Conservation (phyloP, 2,113 vertebrate species). For the Archocentrus centrarchus region DNA sequence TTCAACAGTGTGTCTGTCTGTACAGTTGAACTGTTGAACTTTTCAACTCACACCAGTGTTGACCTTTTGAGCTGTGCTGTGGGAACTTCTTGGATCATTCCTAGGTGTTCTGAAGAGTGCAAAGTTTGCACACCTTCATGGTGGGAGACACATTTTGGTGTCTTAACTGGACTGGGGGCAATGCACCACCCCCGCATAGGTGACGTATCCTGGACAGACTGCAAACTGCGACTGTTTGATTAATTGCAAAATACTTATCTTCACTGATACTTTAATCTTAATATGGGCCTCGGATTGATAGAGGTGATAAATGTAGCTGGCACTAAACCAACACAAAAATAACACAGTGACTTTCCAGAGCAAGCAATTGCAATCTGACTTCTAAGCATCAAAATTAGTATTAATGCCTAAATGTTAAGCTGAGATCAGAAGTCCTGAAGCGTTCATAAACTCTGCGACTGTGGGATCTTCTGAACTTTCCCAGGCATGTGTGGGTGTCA, state of each 20-base stretch:
- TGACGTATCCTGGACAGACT: conserved; percentile 2
- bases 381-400: neutral
- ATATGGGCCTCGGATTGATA: neutral
- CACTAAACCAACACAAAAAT: neutral
- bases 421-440: neutral
- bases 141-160: conserved; percentile 6
- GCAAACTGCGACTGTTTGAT: neutral
- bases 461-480: conserved; percentile 49
- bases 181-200: neutral
- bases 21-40: conserved; percentile 31
- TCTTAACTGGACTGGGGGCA: neutral
- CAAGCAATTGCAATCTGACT: neutral
- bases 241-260: neutral
- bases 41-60: neutral
- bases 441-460: conserved; percentile 40
- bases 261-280: neutral
- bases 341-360: neutral
- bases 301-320: neutral
- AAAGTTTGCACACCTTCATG: conserved; percentile 46
- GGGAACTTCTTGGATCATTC: conserved; percentile 45
- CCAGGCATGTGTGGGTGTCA: conserved; percentile 62
- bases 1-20: neutral
- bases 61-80: neutral
- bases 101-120: conserved; percentile 60
- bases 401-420: neutral